A percentile compares a stretch with the other conserved stretches of the same genome.
Evolutionary conservation across 1,140 invertebrate species (phyloP).

Genomic region (Rhopalosiphum maidis): DNA sequence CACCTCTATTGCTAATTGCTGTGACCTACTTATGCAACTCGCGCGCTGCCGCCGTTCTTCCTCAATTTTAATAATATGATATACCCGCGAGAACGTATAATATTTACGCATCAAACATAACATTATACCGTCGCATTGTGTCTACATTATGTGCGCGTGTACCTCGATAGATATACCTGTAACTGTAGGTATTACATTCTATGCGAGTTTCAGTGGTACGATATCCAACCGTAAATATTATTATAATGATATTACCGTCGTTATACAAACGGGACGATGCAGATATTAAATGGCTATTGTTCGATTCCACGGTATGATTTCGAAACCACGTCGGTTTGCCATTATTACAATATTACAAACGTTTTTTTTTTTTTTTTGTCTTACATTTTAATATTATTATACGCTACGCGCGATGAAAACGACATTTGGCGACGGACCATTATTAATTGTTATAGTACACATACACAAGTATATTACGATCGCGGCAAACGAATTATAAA

Average conservation of each 20-base stretch:
- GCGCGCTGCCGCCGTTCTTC: slow-evolving; percentile 24
- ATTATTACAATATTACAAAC: not conserved
- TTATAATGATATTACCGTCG: not conserved
- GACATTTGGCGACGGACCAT: too few species aligned
- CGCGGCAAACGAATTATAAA: not conserved
- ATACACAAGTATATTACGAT: too few species aligned
- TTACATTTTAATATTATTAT: not conserved
- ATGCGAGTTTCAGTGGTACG: not conserved
- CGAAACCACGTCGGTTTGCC: not conserved
- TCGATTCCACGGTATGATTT: not conserved
- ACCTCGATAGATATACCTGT: not conserved
- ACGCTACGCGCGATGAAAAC: not conserved
- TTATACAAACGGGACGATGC: not conserved
- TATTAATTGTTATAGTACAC: too few species aligned
- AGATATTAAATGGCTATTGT: not conserved
- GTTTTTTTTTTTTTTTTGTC: not conserved
- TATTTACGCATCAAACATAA: not conserved
- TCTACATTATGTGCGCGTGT: too few species aligned
- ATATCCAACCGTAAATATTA: not conserved
- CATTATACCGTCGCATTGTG: not conserved
- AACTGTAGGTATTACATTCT: not conserved
- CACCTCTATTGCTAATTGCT: slow-evolving; percentile 43
- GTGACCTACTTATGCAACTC: slow-evolving; percentile 55
- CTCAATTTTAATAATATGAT: slow-evolving; percentile 12
- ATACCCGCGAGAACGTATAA: not conserved